phyloP scores from a whole-genome alignment of 2,113 vertebrate genomes.

The Scopus umbretta region DNA sequence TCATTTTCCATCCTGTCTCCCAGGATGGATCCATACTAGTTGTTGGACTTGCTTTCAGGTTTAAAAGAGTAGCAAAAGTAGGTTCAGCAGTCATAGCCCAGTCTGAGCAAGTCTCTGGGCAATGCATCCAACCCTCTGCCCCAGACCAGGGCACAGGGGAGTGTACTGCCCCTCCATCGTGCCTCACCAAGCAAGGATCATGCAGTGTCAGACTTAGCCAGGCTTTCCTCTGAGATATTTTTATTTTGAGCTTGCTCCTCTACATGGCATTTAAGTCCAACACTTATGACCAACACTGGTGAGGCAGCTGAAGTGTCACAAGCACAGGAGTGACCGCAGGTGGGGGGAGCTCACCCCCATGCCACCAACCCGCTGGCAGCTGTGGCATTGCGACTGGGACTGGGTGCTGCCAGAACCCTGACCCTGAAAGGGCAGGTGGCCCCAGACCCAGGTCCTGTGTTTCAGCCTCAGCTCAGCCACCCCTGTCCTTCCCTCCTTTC shows the following conservation, averaged over 20 bases:
- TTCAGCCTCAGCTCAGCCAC: not conserved
- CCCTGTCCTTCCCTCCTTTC: not conserved
- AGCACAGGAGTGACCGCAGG: not conserved
- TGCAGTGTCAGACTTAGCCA: not conserved
- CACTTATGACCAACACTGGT: not conserved
- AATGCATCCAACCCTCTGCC: not conserved
- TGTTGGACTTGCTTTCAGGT: not conserved
- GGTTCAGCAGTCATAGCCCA: not conserved
- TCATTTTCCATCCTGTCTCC: not conserved
- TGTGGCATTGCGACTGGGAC: accelerated
- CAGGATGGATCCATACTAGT: not conserved
- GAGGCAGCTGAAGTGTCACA: not conserved
- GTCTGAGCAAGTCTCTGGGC: not conserved
- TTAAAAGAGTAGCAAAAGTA: not conserved
- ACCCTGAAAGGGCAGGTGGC: not conserved
- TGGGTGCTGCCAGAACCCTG: not conserved
- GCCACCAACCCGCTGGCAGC: not conserved
- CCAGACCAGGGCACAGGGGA: not conserved
- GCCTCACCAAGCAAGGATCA: not conserved
- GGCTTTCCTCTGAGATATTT: not conserved
- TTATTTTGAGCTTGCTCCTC: not conserved
- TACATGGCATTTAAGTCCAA: not conserved
- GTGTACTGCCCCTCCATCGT: not conserved
- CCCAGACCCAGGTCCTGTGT: not conserved
- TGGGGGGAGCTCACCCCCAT: accelerated